Evolutionary conservation across 2,888 invertebrate species (phyloP).

Genomic region (Odontomyia ornata): DNA sequence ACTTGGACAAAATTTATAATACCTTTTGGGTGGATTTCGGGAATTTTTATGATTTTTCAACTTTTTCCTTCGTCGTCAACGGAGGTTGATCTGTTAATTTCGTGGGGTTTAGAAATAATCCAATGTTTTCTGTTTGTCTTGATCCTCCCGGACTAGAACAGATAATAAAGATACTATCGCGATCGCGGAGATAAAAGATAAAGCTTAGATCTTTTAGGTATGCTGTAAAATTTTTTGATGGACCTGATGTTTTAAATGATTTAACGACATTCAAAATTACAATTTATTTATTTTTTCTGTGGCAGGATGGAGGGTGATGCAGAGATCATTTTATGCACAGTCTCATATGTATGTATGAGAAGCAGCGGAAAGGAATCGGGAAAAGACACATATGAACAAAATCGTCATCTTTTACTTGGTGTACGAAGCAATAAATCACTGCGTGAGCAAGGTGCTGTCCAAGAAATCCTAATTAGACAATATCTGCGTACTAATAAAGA

Average conservation of each 20-base stretch:
- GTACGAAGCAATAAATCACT: constrained; percentile 47
- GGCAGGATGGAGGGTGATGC: not conserved
- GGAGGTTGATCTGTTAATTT: constrained; percentile 40
- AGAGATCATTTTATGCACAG: not conserved
- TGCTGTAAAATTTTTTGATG: constrained; percentile 40
- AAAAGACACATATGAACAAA: constrained; percentile 13
- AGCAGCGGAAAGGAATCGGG: not conserved
- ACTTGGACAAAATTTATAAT: constrained; percentile 32
- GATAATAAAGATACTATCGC: constrained; percentile 30
- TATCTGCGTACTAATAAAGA: constrained; percentile 46
- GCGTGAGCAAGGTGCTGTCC: constrained; percentile 45
- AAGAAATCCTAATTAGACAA: constrained; percentile 50
- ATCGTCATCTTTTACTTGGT: constrained; percentile 32
- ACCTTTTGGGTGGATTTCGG: constrained; percentile 13
- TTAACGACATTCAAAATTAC: constrained; percentile 30
- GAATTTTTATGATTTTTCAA: constrained; percentile 38
- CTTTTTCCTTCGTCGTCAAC: not conserved
- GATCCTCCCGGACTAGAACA: not conserved
- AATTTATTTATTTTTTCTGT: not conserved
- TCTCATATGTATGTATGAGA: not conserved
- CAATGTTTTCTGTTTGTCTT: not conserved
- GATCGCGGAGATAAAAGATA: constrained; percentile 35
- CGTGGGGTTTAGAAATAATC: constrained; percentile 10
- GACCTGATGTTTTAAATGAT: constrained; percentile 39
- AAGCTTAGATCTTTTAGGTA: constrained; percentile 26